Evolutionary conservation across 2,888 invertebrate species (phyloP).

Genomic region (Lingula anatina): DNA sequence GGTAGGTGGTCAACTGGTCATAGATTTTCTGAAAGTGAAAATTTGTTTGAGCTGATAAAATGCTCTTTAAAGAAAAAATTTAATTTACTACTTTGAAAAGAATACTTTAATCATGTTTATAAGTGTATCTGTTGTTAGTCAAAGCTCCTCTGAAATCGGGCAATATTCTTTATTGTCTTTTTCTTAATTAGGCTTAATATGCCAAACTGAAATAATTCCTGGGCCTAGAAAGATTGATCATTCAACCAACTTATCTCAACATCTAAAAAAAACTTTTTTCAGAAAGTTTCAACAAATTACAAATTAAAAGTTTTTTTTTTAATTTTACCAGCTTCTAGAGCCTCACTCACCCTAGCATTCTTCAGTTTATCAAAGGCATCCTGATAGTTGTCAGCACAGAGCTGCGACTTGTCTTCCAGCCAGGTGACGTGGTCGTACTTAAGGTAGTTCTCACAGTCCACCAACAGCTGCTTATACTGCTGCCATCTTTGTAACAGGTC

Average conservation of each 20-base stretch:
- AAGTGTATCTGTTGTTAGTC: too few relatives aligned
- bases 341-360: conserved; percentile 28
- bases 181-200: too few relatives aligned
- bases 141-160: too few relatives aligned
- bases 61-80: conserved; percentile 7
- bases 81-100: too few relatives aligned
- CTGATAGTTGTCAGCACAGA: conserved; percentile 69
- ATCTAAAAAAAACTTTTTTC: too few relatives aligned
- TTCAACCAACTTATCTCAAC: too few relatives aligned
- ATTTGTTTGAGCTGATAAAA: too few relatives aligned
- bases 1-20: conserved; percentile 83
- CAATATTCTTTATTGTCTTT: too few relatives aligned
- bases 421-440: conserved; percentile 37
- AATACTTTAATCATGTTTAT: too few relatives aligned
- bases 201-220: too few relatives aligned
- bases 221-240: too few relatives aligned
- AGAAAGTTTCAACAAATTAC: too few relatives aligned
- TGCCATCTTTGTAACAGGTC: conserved; percentile 89
- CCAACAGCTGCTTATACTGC: conserved; percentile 82
- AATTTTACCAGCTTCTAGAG: neutral
- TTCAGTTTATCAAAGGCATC: conserved; percentile 58
- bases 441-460: conserved; percentile 36
- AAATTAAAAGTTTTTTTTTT: neutral
- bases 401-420: conserved; percentile 58
- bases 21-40: conserved; percentile 63